A percentile compares a stretch with the other conserved stretches of the same genome.
Evolutionary conservation across 2,888 invertebrate species (phyloP).

Genomic region (Tenthredo livida): DNA sequence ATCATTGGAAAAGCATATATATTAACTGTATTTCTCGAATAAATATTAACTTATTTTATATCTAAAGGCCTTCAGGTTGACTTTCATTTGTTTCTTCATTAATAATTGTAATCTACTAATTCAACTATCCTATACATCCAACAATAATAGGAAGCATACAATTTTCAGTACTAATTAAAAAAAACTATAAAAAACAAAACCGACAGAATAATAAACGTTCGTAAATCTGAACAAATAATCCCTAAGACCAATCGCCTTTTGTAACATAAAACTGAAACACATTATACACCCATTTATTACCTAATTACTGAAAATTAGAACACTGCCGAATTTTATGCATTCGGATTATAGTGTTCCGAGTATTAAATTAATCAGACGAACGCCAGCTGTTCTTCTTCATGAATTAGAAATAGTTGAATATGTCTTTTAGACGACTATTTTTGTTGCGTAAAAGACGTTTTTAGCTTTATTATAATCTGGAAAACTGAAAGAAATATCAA

Average conservation of each 20-base stretch:
- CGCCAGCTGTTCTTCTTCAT: background rate
- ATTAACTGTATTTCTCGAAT: slow-evolving; percentile 72
- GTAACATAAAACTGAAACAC: background rate
- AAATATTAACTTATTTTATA: slow-evolving; percentile 74
- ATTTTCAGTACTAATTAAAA: background rate
- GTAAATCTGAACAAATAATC: background rate
- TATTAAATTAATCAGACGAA: background rate
- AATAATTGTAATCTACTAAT: slow-evolving; percentile 27
- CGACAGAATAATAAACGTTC: background rate
- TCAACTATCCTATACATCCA: background rate
- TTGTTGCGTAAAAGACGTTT: background rate
- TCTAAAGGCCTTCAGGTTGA: slow-evolving; percentile 62
- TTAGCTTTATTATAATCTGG: background rate
- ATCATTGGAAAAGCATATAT: slow-evolving; percentile 69
- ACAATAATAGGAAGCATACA: slow-evolving; percentile 12
- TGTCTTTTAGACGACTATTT: background rate
- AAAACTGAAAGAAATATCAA: background rate
- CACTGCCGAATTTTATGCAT: background rate
- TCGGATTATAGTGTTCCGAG: background rate
- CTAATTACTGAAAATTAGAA: background rate
- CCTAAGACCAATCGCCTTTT: background rate
- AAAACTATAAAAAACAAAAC: background rate
- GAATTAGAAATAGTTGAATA: background rate
- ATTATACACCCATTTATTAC: background rate
- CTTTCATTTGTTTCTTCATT: slow-evolving; percentile 62